Evolutionary conservation across 2,888 invertebrate species (phyloP).

Genomic region (Luffia ferchaultella): DNA sequence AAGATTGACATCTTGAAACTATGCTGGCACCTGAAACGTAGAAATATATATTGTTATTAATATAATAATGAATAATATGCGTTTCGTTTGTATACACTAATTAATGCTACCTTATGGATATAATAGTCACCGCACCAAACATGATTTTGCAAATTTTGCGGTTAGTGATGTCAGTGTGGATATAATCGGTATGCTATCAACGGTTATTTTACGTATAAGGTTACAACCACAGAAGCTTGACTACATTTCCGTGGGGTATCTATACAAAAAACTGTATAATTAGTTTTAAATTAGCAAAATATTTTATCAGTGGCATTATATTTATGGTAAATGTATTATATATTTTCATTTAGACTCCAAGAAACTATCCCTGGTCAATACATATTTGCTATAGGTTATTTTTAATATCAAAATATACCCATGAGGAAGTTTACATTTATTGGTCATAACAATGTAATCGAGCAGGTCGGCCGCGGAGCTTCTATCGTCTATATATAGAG

Average conservation of each 20-base stretch:
- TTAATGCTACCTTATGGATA: slow-evolving; percentile 17
- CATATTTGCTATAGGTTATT: too few species aligned
- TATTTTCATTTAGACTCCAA: too few species aligned
- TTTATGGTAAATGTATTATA: too few species aligned
- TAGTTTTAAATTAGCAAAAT: too few species aligned
- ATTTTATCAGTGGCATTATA: too few species aligned
- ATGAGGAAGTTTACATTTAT: not conserved
- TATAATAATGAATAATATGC: too few species aligned
- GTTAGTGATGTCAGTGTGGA: not conserved
- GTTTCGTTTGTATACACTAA: not conserved
- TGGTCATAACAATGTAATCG: not conserved
- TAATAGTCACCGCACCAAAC: slow-evolving; percentile 21
- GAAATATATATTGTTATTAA: slow-evolving; percentile 14
- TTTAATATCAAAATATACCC: not conserved
- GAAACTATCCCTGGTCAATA: too few species aligned
- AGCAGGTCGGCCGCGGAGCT: not conserved
- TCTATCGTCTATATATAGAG: slow-evolving; percentile 37
- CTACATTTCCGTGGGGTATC: too few species aligned
- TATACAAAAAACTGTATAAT: too few species aligned
- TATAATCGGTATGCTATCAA: slow-evolving; percentile 24
- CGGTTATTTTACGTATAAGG: slow-evolving; percentile 22
- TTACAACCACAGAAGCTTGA: slow-evolving; percentile 26
- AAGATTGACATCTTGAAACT: slow-evolving; percentile 39
- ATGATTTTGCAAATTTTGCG: slow-evolving; percentile 13
- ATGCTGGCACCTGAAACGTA: slow-evolving; percentile 46